Base-by-base conservation (phyloP, 1,140 invertebrate species). In the Drosophila takahashii region DNA sequence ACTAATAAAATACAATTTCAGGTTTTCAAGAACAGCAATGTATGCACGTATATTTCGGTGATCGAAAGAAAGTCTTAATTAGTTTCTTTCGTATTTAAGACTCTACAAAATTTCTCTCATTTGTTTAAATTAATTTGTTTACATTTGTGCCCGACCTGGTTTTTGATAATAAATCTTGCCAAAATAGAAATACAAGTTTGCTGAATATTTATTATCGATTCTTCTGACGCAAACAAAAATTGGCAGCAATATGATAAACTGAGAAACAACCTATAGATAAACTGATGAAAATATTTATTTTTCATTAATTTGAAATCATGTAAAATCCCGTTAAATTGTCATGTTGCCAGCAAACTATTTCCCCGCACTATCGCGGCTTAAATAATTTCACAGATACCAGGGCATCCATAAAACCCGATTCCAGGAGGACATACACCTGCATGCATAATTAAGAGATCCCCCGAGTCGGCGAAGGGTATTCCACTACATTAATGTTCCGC, bases 391-490 rank as follows among this genome's bases (percentile, higher is more conserved):
- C n/a, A 8, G 34, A 39, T 39, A 37, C 52, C 34, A 9, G n/a
- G 18, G 26, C 67, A 71, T 71, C 65, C 67, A 71, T 70, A 70
- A 71, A 70, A 56, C 32, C 15, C 34, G 48, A 67, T 32, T 69
- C 61, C 61, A 13, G 47, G 6, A 18, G 50, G 64, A 56, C 26
- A 15, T 71, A 29, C 60, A 58, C 51, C 37, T 65, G 71, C 51
- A 76, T 76, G 72, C 72, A 76, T 76, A 76, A 76, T 76, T 58
- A 66, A 76, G 60, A 27, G 36, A 65, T 69, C 58, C 39, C 61
- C 18, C 34, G 42, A 54, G 37, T 27, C 29, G 51, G 41, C 41
- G 37, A 41, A 52, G 42, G 42, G 57, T 64, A 71, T 75, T 71
- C 18, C 52, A 59, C 67, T 34, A 57, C 51, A 62, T 79, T 79